Percentiles rank a stretch among this genome's conserved stretches.
phyloP scores from a whole-genome alignment of 2,888 invertebrate species.

The Harpagoxenus sublaevis region DNA sequence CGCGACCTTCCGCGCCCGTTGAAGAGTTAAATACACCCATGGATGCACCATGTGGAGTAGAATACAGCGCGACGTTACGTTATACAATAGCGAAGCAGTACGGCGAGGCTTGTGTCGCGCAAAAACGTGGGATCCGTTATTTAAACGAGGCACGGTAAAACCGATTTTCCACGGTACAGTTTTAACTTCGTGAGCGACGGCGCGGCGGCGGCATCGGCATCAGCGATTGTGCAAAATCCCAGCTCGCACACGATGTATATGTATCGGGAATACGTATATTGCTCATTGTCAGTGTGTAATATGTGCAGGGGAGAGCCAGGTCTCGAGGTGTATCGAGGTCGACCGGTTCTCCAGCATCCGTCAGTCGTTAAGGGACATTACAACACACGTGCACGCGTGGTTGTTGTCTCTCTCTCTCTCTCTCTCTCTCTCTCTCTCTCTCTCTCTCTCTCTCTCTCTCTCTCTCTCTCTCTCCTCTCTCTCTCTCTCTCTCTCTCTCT shows the following conservation, averaged over 20 bases:
- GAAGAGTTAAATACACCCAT: not conserved
- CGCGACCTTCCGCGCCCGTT: not conserved
- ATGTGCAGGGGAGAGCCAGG: constrained; percentile 52
- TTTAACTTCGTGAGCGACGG: constrained; percentile 43
- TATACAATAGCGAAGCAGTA: not conserved
- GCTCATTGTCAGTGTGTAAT: constrained; percentile 59
- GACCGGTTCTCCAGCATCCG: constrained; percentile 82
- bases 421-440: too few species aligned
- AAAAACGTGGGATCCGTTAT: constrained; percentile 47
- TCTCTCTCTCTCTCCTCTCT: constrained; percentile 13
- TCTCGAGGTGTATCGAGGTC: constrained; percentile 83
- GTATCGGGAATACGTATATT: constrained; percentile 74
- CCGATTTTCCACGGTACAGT: constrained; percentile 54
- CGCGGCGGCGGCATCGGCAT: constrained; percentile 18
- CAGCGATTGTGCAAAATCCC: constrained; percentile 69
- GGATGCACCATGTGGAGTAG: not conserved
- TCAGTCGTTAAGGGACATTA: constrained; percentile 82
- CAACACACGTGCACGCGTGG: constrained; percentile 66
- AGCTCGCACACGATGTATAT: constrained; percentile 42
- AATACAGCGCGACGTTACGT: not conserved
- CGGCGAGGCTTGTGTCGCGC: constrained; percentile 6
- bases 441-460: too few species aligned
- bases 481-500: constrained; percentile 23
- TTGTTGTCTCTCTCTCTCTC: constrained; percentile 52
- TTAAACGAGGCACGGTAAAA: constrained; percentile 55